Evolutionary conservation across 2,888 invertebrate genomes (phyloP).

Genomic region (Smittia sp.): DNA sequence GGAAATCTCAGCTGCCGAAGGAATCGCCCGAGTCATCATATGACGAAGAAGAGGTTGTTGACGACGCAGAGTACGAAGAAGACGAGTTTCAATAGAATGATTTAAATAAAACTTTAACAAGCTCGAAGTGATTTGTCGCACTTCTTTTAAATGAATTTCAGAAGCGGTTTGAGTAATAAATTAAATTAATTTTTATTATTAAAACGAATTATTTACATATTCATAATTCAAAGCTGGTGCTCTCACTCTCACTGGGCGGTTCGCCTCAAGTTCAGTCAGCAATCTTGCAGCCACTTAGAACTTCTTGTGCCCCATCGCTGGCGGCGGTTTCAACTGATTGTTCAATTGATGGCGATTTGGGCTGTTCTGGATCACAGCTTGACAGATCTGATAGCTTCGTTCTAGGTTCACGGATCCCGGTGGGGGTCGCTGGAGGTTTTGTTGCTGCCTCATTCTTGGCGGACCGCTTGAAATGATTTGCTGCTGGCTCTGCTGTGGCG

Average conservation of each 20-base stretch:
- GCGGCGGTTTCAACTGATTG: constrained; percentile 81
- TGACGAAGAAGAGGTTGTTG: not conserved
- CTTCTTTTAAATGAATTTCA: not conserved
- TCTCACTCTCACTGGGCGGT: too few species aligned
- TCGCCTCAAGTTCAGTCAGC: too few species aligned
- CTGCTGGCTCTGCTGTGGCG: not conserved
- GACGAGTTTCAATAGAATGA: not conserved
- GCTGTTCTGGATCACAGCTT: constrained; percentile 90
- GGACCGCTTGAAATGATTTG: constrained; percentile 45
- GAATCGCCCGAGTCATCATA: not conserved
- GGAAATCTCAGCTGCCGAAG: constrained; percentile 11
- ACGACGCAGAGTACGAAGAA: not conserved
- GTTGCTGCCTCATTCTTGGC: constrained; percentile 43
- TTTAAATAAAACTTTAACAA: not conserved
- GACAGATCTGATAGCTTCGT: constrained; percentile 91
- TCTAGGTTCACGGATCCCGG: constrained; percentile 90
- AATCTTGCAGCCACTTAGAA: not conserved
- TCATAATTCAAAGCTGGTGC: too few species aligned
- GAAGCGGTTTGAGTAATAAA: not conserved
- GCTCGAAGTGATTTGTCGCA: too few species aligned
- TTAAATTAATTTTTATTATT: not conserved
- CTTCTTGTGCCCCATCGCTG: constrained; percentile 59
- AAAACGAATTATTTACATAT: not conserved
- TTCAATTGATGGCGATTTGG: constrained; percentile 81
- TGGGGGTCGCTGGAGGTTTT: constrained; percentile 68